Conservation (phyloP, 1,140 invertebrate species). For the Bombus sibiricus region DNA sequence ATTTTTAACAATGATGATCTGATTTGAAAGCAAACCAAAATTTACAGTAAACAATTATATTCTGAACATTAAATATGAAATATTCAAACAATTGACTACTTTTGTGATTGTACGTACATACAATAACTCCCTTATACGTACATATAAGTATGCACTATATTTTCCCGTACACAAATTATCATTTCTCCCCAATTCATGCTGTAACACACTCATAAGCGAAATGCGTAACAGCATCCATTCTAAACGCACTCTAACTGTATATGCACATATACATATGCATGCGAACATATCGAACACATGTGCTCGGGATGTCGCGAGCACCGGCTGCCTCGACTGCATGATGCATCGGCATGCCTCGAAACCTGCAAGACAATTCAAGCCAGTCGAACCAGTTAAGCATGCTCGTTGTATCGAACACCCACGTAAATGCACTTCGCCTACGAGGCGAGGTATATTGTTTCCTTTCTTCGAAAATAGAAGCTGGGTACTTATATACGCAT, state of each 20-base stretch:
- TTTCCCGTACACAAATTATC: too few species aligned
- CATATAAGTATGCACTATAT: too few species aligned
- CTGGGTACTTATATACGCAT: constrained; percentile 16
- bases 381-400: constrained; percentile 26
- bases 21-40: too few species aligned
- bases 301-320: background rate
- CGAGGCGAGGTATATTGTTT: constrained; percentile 28
- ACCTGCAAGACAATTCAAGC: constrained; percentile 33
- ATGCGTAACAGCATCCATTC: background rate
- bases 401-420: constrained; percentile 21
- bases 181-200: background rate
- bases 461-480: constrained; percentile 40
- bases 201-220: background rate
- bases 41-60: too few species aligned
- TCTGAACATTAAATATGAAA: too few species aligned
- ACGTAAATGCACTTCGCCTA: constrained; percentile 37
- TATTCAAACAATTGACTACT: too few species aligned
- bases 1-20: too few species aligned
- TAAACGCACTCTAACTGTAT: too few species aligned
- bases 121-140: too few species aligned
- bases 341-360: constrained; percentile 2
- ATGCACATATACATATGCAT: too few species aligned
- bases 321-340: background rate
- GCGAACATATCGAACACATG: background rate
- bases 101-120: too few species aligned